Conservation (phyloP, 2,888 invertebrate species). For the Morpho achilles region DNA sequence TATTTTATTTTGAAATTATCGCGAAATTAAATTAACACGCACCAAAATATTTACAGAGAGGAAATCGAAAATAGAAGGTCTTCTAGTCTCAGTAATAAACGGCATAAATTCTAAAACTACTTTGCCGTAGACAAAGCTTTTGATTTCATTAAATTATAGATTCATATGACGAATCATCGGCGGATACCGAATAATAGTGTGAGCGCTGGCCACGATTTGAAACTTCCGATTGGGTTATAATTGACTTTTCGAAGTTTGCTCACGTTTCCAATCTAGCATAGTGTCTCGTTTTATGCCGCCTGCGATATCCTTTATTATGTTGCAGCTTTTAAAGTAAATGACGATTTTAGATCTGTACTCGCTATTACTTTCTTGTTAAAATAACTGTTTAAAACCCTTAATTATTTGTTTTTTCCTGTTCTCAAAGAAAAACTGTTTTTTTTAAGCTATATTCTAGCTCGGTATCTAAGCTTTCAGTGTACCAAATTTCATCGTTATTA, state of each 20-base stretch:
- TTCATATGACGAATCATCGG: slow-evolving; percentile 14
- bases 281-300: slow-evolving; percentile 10
- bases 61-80: not conserved
- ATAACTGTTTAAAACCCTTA: no score
- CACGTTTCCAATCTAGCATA: slow-evolving; percentile 21
- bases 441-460: no score
- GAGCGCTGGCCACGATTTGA: slow-evolving; percentile 34
- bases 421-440: not conserved
- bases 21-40: no score
- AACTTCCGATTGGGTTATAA: slow-evolving; percentile 48
- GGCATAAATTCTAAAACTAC: not conserved
- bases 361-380: no score
- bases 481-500: not conserved
- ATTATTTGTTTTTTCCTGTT: not conserved
- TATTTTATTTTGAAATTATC: no score
- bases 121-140: slow-evolving; percentile 7
- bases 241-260: slow-evolving; percentile 14
- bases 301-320: not conserved
- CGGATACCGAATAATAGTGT: slow-evolving; percentile 17
- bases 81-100: no score
- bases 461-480: not conserved
- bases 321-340: no score
- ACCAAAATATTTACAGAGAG: not conserved
- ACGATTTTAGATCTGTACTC: no score
- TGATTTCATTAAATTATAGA: slow-evolving; percentile 19